Evolutionary conservation across 2,888 invertebrate species (phyloP), one percentile per base, ranked within the genome.

Genomic region (Drosophila basisetae): DNA sequence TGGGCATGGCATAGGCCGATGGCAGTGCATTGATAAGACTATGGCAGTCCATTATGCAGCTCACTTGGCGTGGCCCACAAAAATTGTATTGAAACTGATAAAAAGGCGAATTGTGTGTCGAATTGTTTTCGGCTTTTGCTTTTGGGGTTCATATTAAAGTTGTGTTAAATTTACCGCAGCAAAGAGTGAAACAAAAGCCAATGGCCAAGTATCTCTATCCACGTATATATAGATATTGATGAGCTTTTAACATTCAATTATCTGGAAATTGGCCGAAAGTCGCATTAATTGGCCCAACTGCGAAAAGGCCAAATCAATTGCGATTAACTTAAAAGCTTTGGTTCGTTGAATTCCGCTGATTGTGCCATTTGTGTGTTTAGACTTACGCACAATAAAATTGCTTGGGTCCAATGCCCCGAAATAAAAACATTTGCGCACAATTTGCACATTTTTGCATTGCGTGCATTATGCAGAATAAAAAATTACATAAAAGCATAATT

Each of bases 41-140:
- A 62, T 76, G 89, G 82, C 89, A 86, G 84, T 80, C 79, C 82
- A 89, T 85, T 85, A 82, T 84, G 82, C 77, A 79, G 82, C 82
- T 89, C 84, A 84, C 82, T 84, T 79, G 89, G 79, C 79, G 73
- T 52, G 78, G 55, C 71, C 60, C 58, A 68, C 60, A 74, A 59
- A 76, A 55, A 70, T 66, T 73, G 75, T 70, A 79, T 78, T 65
- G 78, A 59, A 69, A 49, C 66, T 61, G 78, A 80, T 79, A 79
- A 79, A 72, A 72, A 9, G 47, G 47, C 33, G 71, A 49, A 66
- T 43, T 65, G 54, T 70, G 59, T 62, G 58, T 68, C 60, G 79
- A 79, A 76, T 63, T 53, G 37, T 47, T 58, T 16, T 50, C 35
- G 11, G 25, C 25, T 31, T 50, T 30, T 16, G 11, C 22, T 16